Evolutionary conservation across 2,797 vertebrate species (phyloP), one percentile per base, ranked within the genome.

Genomic region (Salarias fasciatus): DNA sequence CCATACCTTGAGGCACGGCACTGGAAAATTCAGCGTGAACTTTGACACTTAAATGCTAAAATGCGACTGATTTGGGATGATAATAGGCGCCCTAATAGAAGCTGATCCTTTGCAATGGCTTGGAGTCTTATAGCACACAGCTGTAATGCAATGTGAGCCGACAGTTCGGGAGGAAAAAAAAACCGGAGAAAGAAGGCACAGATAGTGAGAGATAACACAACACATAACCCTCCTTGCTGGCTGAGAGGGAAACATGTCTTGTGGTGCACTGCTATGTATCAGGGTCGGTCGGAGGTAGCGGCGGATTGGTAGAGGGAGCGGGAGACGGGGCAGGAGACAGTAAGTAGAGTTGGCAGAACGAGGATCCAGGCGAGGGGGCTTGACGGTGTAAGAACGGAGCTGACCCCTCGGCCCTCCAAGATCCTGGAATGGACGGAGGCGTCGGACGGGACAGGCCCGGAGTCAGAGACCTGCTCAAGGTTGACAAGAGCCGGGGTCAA

Each of bases 11-110:
- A 87, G 91, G 92, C 88, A 54, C 64, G 42, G 77, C 28, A 82
- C 84, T 83, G 85, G 81, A 89, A 88, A 89, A 87, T 91, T 83
- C 84, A 59, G 83, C 67, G 67, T 90, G 90, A 92, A 92, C 91
- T 89, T 90, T 91, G 83, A 91, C 91, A 92, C 92, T 93, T 92
- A 92, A 93, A 91, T 91, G 91, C 81, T 93, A 92, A 92, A 91
- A 92, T 85, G 86, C 86, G 72, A 92, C 90, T 89, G 91, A 93
- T 92, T 92, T 91, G 89, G 80, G 86, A 91, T 92, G 92, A 92
- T 92, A 93, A 92, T 92, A 89, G 89, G 72, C 72, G 18, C 78
- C 80, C 84, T 93, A 93, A 93, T 93, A 90, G 90, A 89, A 93
- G 89, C 86, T 88, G 90, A 93, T 91, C 84, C 77, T 82, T 80